phyloP scores from a whole-genome alignment of 1,140 invertebrate genomes.

The Ctenoplectra terminalis region DNA sequence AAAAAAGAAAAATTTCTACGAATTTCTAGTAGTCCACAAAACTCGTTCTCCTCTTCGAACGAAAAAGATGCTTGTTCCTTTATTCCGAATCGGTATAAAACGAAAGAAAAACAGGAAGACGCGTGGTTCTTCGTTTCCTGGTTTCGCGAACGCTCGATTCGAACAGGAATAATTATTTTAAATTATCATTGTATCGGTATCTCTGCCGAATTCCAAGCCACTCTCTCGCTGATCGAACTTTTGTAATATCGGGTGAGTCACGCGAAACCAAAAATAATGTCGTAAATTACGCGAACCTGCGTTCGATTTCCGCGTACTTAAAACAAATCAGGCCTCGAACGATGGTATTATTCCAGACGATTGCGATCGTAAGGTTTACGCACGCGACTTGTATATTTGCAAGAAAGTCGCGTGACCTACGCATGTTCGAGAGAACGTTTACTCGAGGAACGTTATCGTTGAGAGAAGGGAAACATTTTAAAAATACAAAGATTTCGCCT shows the following conservation, averaged over 20 bases:
- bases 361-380: neutral
- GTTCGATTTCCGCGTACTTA: slow-evolving; percentile 38
- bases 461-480: neutral
- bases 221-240: neutral
- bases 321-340: slow-evolving; percentile 21
- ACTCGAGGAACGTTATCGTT: slow-evolving; percentile 3
- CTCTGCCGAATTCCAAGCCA: neutral
- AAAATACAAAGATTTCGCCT: neutral
- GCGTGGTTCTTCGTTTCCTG: neutral
- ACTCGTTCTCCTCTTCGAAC: no score
- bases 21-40: neutral
- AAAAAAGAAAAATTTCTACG: no score
- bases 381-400: slow-evolving; percentile 32
- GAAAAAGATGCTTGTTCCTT: no score
- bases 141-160: neutral
- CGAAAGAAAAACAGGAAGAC: no score
- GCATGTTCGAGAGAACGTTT: neutral
- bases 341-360: slow-evolving; percentile 36
- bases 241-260: neutral
- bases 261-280: slow-evolving; percentile 19
- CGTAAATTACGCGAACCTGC: slow-evolving; percentile 24
- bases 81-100: no score
- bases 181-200: neutral
- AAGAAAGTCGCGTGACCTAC: slow-evolving; percentile 26
- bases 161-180: no score